These are phyloP conservation scores for Pharmacophagus antenor DNA, from an alignment of 2,888 invertebrate species.

Conservation along the genomic window DNA sequence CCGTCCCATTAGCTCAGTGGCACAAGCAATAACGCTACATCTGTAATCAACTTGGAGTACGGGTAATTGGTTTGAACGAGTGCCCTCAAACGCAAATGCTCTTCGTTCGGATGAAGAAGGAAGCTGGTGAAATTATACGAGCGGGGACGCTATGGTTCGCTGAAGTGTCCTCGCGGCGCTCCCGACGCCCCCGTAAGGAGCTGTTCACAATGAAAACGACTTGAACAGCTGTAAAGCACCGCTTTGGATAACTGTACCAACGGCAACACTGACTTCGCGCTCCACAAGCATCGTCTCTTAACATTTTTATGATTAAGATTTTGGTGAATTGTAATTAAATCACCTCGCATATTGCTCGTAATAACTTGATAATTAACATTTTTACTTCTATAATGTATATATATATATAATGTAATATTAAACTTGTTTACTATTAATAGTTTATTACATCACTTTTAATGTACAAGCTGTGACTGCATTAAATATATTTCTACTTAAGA, in stretches of 20 bases:
- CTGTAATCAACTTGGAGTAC: background rate
- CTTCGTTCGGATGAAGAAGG: conserved; percentile 5
- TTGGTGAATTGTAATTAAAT: background rate
- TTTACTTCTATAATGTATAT: too few species aligned
- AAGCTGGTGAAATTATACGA: conserved; percentile 1
- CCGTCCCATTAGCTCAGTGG: too few species aligned
- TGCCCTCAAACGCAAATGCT: background rate
- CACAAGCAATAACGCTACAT: background rate
- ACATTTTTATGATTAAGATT: background rate
- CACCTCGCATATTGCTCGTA: too few species aligned
- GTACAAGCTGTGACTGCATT: too few species aligned
- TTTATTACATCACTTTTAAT: too few species aligned
- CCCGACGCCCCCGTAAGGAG: background rate
- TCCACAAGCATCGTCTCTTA: too few species aligned
- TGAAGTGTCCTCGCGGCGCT: conserved; percentile 11
- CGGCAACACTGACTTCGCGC: background rate
- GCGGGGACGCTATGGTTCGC: background rate
- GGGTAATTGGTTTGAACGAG: background rate
- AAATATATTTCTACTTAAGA: too few species aligned
- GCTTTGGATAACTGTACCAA: background rate
- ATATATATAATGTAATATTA: too few species aligned
- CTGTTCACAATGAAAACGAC: conserved; percentile 17
- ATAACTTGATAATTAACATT: too few species aligned
- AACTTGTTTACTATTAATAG: too few species aligned
- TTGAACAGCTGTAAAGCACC: conserved; percentile 6